Base-by-base conservation (phyloP, 1,140 invertebrate species). In the Drepana arcuata region DNA sequence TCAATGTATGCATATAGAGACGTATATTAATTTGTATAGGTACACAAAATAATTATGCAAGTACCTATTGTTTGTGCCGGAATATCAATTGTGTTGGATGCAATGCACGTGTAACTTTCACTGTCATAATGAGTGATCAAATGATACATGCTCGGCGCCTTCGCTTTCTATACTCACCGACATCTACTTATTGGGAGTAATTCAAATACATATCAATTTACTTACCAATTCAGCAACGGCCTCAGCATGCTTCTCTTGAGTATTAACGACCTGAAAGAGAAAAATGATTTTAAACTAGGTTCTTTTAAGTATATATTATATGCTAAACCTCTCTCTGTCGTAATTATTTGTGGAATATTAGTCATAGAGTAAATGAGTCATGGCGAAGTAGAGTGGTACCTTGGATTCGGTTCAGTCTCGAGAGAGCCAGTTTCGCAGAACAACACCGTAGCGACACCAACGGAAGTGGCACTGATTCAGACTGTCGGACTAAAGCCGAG, bases 391-490 rank as follows among this genome's bases (percentile, higher is more conserved):
- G 7, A 30, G 32, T 28, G 13, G 23, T n/a, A 12, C 18, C 16
- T 28, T 36, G 16, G 24, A 25, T 33, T 41, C 14, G 32, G 28
- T 25, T 14, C 23, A 26, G 16, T 34, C n/a, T 38, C 10, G 27
- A 32, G 18, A 26, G 15, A 34, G 31, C 31, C 39, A 40, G 36
- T 41, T 40, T 47, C 43, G 36, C 35, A 41, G 50, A 53, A 53
- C n/a, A n/a, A n/a, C n/a, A n/a, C n/a, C 41, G 41, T 48, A 34
- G 34, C 45, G 37, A 45, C 38, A 40, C 34, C 39, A 46, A 40
- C 35, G 50, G 38, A 54, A 54, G 50, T 45, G 23, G 16, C 39
- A 46, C 50, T 48, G 46, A 54, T 38, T 54, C 50, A 53, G 37
- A 40, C 23, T 14, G 32, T 16, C 28, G 14, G 30, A 28, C 44